Evolutionary conservation across 2,888 invertebrate genomes (phyloP).

Genomic region (Aphidius colemani): DNA sequence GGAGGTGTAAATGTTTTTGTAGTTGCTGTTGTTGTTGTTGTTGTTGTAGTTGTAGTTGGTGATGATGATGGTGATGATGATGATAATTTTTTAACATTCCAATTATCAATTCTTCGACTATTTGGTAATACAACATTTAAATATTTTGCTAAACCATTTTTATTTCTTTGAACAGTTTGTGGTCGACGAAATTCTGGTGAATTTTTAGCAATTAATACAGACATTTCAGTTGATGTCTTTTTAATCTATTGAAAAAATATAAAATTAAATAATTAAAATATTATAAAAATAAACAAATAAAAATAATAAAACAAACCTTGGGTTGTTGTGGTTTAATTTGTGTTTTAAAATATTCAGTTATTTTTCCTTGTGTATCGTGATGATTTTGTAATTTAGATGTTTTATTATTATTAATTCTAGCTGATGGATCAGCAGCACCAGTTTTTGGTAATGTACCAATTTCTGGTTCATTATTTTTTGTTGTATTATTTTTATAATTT

Average conservation of each 20-base stretch:
- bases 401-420: slow-evolving; percentile 37
- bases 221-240: slow-evolving; percentile 46
- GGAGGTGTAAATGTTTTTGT: slow-evolving; percentile 63
- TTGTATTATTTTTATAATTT: slow-evolving; percentile 42
- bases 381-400: slow-evolving; percentile 39
- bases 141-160: slow-evolving; percentile 55
- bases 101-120: slow-evolving; percentile 44
- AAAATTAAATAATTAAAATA: neutral
- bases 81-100: slow-evolving; percentile 44
- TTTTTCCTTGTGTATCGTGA: slow-evolving; percentile 71
- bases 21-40: slow-evolving; percentile 61
- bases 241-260: slow-evolving; percentile 37
- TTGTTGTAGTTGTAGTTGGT: slow-evolving; percentile 58
- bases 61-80: slow-evolving; percentile 54
- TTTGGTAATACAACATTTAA: slow-evolving; percentile 43
- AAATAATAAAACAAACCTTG: slow-evolving; percentile 38
- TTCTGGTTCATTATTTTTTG: slow-evolving; percentile 55
- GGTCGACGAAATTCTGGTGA: slow-evolving; percentile 56
- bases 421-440: slow-evolving; percentile 50
- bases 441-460: slow-evolving; percentile 53
- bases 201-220: slow-evolving; percentile 52
- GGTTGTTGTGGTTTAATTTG: slow-evolving; percentile 73
- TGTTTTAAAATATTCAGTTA: slow-evolving; percentile 83
- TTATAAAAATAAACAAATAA: neutral
- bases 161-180: slow-evolving; percentile 53